Conservation (phyloP, 2,888 invertebrate species). For the Rhimphoctona megacephalus region DNA sequence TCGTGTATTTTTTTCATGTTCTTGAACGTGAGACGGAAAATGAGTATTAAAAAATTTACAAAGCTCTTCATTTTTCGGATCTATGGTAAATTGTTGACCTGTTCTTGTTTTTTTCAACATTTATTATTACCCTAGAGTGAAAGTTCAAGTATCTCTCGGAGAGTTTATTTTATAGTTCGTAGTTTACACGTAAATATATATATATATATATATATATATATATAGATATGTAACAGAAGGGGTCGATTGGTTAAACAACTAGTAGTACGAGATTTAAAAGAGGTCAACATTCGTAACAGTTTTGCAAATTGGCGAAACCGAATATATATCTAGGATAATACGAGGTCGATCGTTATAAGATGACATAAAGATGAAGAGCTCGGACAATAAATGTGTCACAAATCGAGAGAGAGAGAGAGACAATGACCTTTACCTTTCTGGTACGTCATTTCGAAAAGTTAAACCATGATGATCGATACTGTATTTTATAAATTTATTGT, state of each 20-base stretch:
- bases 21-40: not conserved
- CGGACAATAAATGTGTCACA: not conserved
- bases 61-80: not conserved
- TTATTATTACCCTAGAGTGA: not conserved
- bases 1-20: too few species aligned
- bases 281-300: slow-evolving; percentile 60
- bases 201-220: too few species aligned
- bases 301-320: slow-evolving; percentile 46
- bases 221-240: not conserved
- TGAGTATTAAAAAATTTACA: not conserved
- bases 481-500: too few species aligned
- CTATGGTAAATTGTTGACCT: not conserved
- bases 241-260: slow-evolving; percentile 19
- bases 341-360: slow-evolving; percentile 43
- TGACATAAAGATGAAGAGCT: slow-evolving; percentile 27
- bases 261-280: slow-evolving; percentile 53
- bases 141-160: not conserved
- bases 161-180: not conserved
- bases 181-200: not conserved
- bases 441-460: not conserved
- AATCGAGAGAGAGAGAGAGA: slow-evolving; percentile 2
- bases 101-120: not conserved
- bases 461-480: too few species aligned
- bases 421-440: slow-evolving; percentile 47
- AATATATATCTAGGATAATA: slow-evolving; percentile 38